Base-by-base conservation (phyloP, 2,113 vertebrate genomes). In the Blennius ocellaris region DNA sequence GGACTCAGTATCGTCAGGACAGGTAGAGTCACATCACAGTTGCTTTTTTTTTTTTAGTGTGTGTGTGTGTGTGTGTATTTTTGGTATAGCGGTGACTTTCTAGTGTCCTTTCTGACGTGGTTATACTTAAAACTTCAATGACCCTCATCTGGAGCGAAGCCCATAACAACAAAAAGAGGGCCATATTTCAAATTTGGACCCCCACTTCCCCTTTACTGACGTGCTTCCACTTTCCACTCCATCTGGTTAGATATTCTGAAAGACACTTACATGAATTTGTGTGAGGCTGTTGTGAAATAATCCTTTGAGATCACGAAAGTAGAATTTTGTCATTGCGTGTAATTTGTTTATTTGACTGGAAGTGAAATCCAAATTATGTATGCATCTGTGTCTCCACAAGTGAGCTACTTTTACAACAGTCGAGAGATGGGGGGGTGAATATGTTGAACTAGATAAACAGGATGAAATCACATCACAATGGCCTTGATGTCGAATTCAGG, bases 401-500 rank as follows among this genome's bases (percentile, higher is more conserved):
- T 64, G 37, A 8, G 11, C 53, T 59, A 40, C 37, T 68, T 79
- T 82, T 73, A 7, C 44, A 43, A 56, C 54, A 78, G 58, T 53
- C 40, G 47, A 80, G 36, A 62, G 21, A 66, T 8, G 21, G 30
- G 11, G 9, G 11, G 38, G 47, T 39, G 54, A 43, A 41, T 55
- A 74, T 63, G 62, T 52, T 84, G 82, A 84, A 85, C 84, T 78
- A 92, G 64, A 80, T 86, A 89, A 89, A 89, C 67, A 73, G 71
- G 76, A 87, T 85, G 56, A 79, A 89, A 91, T 88, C 68, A 87
- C 77, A 90, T 86, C 81, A 85, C 76, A 86, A 87, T 87, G 81
- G 88, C 90, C 85, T 91, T 88, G 85, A 90, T 80, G 87, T 89
- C 83, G 74, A 90, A 87, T 83, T 82, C 73, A 16, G 86, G 79